Conservation (phyloP, 1,140 invertebrate species). For the Araneus ventricosus region DNA sequence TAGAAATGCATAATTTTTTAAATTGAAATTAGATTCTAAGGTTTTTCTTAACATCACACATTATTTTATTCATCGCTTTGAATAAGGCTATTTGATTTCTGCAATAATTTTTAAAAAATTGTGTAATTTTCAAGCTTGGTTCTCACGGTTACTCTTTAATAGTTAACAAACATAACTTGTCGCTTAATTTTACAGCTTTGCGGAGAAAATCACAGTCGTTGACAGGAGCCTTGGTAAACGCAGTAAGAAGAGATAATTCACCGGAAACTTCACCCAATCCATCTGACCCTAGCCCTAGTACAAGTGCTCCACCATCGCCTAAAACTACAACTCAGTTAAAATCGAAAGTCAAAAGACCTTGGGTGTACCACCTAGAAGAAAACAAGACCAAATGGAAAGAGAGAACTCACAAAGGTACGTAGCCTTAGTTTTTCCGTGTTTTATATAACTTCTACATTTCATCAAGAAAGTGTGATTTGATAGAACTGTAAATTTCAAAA, state of each 20-base stretch:
- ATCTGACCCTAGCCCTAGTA: conserved; percentile 17
- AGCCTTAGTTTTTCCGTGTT: background rate
- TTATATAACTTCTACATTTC: no score
- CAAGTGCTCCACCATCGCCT: conserved; percentile 75
- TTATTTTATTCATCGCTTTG: no score
- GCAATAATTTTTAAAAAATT: no score
- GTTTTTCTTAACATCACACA: no score
- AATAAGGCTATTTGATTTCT: no score
- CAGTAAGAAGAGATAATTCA: background rate
- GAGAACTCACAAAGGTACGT: conserved; percentile 88
- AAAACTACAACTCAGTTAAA: conserved; percentile 79
- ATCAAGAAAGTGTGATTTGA: no score
- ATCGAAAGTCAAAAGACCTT: conserved; percentile 87
- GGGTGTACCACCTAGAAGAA: conserved; percentile 88
- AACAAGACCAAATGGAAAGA: conserved; percentile 95
- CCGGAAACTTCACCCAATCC: background rate
- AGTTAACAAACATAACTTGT: background rate
- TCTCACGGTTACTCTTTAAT: background rate
- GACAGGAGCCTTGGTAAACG: conserved; percentile 45
- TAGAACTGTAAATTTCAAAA: background rate
- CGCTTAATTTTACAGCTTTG: conserved; percentile 32
- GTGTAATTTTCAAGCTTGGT: background rate
- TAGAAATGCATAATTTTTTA: no score
- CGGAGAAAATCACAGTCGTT: conserved; percentile 57
- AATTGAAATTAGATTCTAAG: no score